A percentile compares a stretch with the other conserved stretches of the same genome.
phyloP scores from a whole-genome alignment of 2,888 invertebrate genomes.

The Ormyrus pomaceus region DNA sequence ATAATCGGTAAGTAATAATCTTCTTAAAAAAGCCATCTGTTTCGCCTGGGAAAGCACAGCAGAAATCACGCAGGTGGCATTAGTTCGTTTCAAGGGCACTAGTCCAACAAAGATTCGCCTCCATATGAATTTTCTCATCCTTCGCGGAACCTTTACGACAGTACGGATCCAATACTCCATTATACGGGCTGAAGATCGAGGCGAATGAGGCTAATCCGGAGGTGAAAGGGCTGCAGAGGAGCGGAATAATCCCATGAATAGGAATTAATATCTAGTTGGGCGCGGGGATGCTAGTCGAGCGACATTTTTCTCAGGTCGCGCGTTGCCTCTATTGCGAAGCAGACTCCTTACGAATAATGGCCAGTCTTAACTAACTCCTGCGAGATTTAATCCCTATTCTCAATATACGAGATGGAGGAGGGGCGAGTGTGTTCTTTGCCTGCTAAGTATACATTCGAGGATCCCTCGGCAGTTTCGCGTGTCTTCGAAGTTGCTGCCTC shows the following conservation, averaged over 20 bases:
- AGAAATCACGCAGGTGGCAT: constrained; percentile 31
- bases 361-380: neutral
- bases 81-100: constrained; percentile 38
- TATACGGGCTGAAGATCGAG: no score
- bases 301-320: no score
- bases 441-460: constrained; percentile 67
- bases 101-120: constrained; percentile 15
- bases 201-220: constrained; percentile 64
- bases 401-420: constrained; percentile 60
- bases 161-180: neutral
- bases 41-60: constrained; percentile 44
- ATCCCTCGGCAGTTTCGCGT: constrained; percentile 3
- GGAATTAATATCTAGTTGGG: constrained; percentile 70
- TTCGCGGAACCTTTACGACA: neutral
- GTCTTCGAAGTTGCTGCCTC: neutral
- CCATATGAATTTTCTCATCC: constrained; percentile 55
- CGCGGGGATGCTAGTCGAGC: constrained; percentile 46
- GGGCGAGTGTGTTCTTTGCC: constrained; percentile 64
- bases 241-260: constrained; percentile 60
- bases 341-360: constrained; percentile 4
- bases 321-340: constrained; percentile 60
- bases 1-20: no score
- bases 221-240: constrained; percentile 27
- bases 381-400: constrained; percentile 66
- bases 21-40: neutral